Percentiles rank a stretch among this genome's conserved stretches.
phyloP scores from a whole-genome alignment of 2,797 vertebrate species.

The Alca torda region DNA sequence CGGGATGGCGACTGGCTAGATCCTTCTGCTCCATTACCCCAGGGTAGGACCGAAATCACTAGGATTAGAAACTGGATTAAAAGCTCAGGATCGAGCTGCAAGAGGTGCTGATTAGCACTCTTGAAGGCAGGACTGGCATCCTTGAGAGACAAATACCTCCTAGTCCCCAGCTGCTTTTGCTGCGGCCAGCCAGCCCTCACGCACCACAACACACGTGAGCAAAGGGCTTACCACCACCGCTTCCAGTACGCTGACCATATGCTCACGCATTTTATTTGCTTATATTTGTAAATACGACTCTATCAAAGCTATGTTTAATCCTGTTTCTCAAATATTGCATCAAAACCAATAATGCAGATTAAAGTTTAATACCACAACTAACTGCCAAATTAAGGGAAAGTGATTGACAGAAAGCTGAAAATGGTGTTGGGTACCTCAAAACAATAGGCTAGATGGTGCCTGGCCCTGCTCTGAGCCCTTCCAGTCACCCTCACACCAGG shows the following conservation, averaged over 20 bases:
- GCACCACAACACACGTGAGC: accelerated
- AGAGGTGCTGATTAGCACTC: neutral
- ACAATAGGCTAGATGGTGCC: neutral
- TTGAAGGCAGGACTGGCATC: neutral
- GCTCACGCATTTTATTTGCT: neutral
- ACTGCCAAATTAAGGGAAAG: neutral
- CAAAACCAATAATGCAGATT: neutral
- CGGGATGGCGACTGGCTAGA: neutral
- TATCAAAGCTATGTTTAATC: neutral
- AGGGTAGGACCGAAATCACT: constrained; percentile 8
- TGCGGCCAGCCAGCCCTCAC: neutral
- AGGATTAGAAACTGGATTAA: constrained; percentile 48
- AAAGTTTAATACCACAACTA: neutral
- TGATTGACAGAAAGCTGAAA: neutral
- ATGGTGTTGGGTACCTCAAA: neutral
- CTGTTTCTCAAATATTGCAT: neutral
- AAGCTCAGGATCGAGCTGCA: constrained; percentile 29
- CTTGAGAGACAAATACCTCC: neutral
- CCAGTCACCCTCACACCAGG: neutral
- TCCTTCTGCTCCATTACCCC: neutral
- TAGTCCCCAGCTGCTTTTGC: neutral
- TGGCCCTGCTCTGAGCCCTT: neutral
- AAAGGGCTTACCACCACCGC: neutral
- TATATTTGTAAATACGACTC: neutral
- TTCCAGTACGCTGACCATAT: neutral